Percentiles rank a stretch among this genome's conserved stretches.
Conservation (phyloP, 2,797 vertebrate species). For the Sus cebifrons region DNA sequence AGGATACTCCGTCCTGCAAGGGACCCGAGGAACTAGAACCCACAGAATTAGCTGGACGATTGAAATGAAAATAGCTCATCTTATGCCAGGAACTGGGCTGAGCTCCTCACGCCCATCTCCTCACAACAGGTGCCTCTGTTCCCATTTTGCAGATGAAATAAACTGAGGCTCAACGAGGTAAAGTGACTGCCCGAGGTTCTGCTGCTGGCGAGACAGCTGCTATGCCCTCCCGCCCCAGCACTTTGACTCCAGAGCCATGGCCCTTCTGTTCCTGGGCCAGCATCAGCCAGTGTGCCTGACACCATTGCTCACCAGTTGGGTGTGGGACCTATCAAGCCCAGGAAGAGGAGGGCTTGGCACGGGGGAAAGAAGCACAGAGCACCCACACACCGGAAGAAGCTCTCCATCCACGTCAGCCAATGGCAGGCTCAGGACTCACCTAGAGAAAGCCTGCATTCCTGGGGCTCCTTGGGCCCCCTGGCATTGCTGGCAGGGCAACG, state of each 20-base stretch:
- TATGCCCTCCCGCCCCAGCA: not conserved
- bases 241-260: not conserved
- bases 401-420: conserved; percentile 92
- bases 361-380: not conserved
- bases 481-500: conserved; percentile 34
- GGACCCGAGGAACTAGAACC: not conserved
- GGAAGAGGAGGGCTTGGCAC: not conserved
- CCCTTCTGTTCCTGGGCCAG: not conserved
- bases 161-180: not conserved
- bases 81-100: fast-evolving
- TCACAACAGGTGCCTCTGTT: fast-evolving
- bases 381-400: conserved; percentile 90
- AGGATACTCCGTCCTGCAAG: not conserved
- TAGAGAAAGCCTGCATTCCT: conserved; percentile 88
- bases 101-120: not conserved
- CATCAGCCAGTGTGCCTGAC: not conserved
- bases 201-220: not conserved
- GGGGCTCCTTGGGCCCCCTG: conserved; percentile 51
- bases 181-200: fast-evolving
- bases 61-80: not conserved
- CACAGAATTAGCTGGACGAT: fast-evolving
- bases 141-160: not conserved
- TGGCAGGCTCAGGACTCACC: conserved; percentile 89
- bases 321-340: not conserved
- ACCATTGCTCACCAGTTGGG: fast-evolving